These are phyloP conservation scores for Ctenopoma multispine DNA, from an alignment of 2,797 vertebrate genomes.

Conservation along the genomic window DNA sequence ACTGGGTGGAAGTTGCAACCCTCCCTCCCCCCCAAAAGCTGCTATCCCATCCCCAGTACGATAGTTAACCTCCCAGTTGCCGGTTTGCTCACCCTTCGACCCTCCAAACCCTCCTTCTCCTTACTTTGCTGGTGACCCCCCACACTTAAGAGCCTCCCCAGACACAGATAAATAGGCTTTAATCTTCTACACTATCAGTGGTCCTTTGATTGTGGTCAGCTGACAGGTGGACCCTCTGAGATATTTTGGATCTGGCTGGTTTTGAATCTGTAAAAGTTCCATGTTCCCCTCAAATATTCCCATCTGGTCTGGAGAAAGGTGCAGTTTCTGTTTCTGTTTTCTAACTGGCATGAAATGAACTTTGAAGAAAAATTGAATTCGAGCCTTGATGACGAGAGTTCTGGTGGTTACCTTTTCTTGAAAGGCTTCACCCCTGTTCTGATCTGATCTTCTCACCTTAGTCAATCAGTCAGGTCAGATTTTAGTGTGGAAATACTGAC, in stretches of 20 bases:
- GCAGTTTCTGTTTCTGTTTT: neutral
- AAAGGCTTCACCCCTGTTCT: too few species aligned
- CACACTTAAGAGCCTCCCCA: constrained; percentile 27
- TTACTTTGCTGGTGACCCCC: constrained; percentile 49
- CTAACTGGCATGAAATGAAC: neutral
- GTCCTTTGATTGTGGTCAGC: constrained; percentile 63
- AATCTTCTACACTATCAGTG: constrained; percentile 58
- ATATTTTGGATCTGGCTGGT: constrained; percentile 41
- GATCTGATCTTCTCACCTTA: too few species aligned
- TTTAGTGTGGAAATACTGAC: too few species aligned
- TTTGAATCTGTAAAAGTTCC: constrained; percentile 55
- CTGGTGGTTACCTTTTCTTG: too few species aligned
- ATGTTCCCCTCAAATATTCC: constrained; percentile 19
- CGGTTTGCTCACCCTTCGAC: constrained; percentile 61
- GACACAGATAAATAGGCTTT: constrained; percentile 51
- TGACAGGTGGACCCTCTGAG: constrained; percentile 58
- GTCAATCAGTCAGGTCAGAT: too few species aligned
- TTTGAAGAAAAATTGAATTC: neutral
- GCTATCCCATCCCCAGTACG: constrained; percentile 26
- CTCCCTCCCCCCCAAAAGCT: constrained; percentile 1
- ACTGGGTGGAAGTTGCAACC: constrained; percentile 53
- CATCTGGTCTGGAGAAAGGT: neutral
- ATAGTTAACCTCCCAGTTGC: constrained; percentile 72
- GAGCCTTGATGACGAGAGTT: neutral
- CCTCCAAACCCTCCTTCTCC: constrained; percentile 42